These are phyloP conservation scores for Eueides isabella DNA, from an alignment of 1,140 invertebrate species.

Conservation along the genomic window DNA sequence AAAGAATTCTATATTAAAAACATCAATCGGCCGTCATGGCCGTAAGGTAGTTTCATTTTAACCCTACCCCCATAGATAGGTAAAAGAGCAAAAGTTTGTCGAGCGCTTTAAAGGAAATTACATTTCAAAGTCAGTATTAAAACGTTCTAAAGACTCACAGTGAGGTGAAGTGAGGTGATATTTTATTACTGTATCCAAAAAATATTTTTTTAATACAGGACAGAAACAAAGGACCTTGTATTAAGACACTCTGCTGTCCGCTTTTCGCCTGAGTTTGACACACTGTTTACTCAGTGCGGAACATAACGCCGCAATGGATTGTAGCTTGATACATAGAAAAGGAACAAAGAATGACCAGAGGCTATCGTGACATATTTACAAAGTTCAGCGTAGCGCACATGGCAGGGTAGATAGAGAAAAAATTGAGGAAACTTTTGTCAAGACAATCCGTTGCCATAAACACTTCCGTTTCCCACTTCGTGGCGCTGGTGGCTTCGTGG, in stretches of 20 bases:
- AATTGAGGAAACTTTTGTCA: too few relatives aligned
- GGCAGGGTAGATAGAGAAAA: too few relatives aligned
- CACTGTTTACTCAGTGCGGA: too few relatives aligned
- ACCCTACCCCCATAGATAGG: background rate
- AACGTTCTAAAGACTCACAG: background rate
- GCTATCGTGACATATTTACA: too few relatives aligned
- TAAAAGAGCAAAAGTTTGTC: constrained; percentile 13
- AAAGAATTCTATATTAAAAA: too few relatives aligned
- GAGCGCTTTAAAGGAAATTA: constrained; percentile 10
- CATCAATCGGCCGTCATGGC: background rate
- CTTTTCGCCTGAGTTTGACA: background rate
- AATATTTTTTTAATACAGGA: background rate
- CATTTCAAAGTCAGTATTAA: background rate
- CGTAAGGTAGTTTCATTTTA: background rate
- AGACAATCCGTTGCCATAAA: too few relatives aligned
- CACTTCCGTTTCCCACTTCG: too few relatives aligned
- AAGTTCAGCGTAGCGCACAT: too few relatives aligned
- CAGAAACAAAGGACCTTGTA: background rate
- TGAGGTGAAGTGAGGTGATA: background rate
- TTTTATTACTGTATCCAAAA: background rate
- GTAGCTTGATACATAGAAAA: too few relatives aligned
- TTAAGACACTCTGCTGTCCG: background rate
- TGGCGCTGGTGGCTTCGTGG: too few relatives aligned
- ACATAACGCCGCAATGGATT: too few relatives aligned
- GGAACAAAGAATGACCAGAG: too few relatives aligned